Evolutionary conservation across 2,113 vertebrate species (phyloP), one percentile per base, ranked within the genome.

Genomic region (Malurus cyaneus): DNA sequence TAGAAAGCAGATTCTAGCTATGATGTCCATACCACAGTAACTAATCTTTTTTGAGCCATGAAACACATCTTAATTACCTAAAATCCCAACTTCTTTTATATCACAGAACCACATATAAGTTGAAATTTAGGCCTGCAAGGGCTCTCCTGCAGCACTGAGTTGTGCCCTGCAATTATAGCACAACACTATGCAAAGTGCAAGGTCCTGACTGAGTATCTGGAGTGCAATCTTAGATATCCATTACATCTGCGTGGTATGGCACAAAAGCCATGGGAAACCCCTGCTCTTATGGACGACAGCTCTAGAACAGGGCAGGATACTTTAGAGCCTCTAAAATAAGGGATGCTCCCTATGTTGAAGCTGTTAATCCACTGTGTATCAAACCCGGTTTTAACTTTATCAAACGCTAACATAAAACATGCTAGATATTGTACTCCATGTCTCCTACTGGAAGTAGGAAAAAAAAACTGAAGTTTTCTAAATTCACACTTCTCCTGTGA

Each of bases 401-500:
- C 17, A 82, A 89, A 85, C 53, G 23, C 29, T 46, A 50, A 42
- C 7, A 11, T 77, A 17, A 82, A 92, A 44, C 25, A 62, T 53
- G 18, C 7, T 77, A 21, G 29, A 19, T 69, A 42, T 20, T 86
- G 73, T 80, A 54, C 19, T 39, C 67, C 5, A 1, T 79, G 62
- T 52, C 42, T 86, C 52, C 56, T 84, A 6, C 31, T 93, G 24
- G 46, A 86, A 88, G 39, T 39, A 11, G 39, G 39, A 39, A 11
- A 39, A 39, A 39, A 39, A 39, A 39, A 9, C 39, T 39, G 9
- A 39, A 39, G 56, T 74, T 93, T 74, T 8, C 2, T 77, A 62
- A 81, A 74, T 89, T 91, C 80, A 80, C n/a, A 52, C 19, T 96
- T 88, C 24, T 42, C 26, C 66, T 95, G 14, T 78, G 71, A 92